Evolutionary conservation across 2,113 vertebrate genomes (phyloP), one percentile per base, ranked within the genome.

Genomic region (Xerus inauris): DNA sequence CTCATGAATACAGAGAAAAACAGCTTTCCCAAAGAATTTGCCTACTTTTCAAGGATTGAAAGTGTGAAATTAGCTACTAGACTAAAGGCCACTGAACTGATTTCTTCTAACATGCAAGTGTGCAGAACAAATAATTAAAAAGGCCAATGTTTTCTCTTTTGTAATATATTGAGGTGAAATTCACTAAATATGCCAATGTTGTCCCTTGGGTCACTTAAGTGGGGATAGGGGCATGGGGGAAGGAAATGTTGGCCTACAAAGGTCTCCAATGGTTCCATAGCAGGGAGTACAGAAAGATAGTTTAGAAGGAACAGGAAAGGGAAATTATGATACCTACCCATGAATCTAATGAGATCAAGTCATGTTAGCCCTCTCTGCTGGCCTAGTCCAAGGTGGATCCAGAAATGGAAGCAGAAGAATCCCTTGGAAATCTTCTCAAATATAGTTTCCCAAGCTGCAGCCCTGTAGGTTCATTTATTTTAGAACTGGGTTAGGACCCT

Each of bases 11-110:
- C 9, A 71, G 38, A 89, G 40, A 40, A 87, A 84, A 83, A 28
- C 12, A 54, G 4, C 20, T 95, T 80, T 92, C 20, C 20, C 47
- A 67, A 38, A 59, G 14, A 26, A 83, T 40, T 12, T 94, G 12
- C 4, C 81, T 81, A 19, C 96, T 64, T 76, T 65, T 8, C 71
- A 89, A 42, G 47, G 42, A 87, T 92, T 12, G 73, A 69, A 88
- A 79, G 32, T 75, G 38, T 79, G 38, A 96, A 97, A 93, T 94
- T 76, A 89, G 72, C 42, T 73, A 67, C 13, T 19, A 72, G 16
- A 65, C 10, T 22, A 6, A 26, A 82, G 40, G 19, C 35, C 54
- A 51, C 10, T 49, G 94, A 71, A 89, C 9, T 17, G 28, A 94
- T 85, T 79, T 65, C 17, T 71, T 28, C 40, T 86, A 83, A 88